Conservation (phyloP, 23 tunicate species). For the Ascidia mentula region DNA sequence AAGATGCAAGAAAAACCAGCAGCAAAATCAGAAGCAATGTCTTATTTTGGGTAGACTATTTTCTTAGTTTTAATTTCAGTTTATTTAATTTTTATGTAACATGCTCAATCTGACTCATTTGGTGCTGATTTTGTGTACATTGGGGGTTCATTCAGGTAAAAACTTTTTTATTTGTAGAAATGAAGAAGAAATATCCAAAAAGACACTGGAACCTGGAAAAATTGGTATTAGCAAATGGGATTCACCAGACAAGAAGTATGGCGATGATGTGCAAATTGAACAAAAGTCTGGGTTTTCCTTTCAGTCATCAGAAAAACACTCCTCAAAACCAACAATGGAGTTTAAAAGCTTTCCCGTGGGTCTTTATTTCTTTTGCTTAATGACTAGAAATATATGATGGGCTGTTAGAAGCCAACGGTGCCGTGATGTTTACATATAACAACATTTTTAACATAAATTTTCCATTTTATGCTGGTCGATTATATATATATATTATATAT, state of each 20-base stretch:
- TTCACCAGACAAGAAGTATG: background rate
- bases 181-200: background rate
- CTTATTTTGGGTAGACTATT: constrained; percentile 32
- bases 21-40: constrained; percentile 18
- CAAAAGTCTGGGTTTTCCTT: background rate
- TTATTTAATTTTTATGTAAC: too few species aligned
- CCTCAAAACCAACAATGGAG: background rate
- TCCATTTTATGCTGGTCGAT: too few species aligned
- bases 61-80: too few species aligned
- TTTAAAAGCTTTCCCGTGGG: background rate
- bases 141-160: too few species aligned
- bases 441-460: too few species aligned
- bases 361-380: too few species aligned
- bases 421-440: too few species aligned
- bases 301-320: background rate
- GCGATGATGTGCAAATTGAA: background rate
- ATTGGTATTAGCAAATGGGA: constrained; percentile 2
- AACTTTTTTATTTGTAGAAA: background rate
- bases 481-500: too few species aligned
- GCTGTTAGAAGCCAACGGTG: too few species aligned
- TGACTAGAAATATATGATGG: too few species aligned
- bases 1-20: background rate
- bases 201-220: constrained; percentile 5
- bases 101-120: too few species aligned
- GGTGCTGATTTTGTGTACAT: too few species aligned